A percentile compares a stretch with the other conserved stretches of the same genome.
phyloP scores from a whole-genome alignment of 2,888 invertebrate species.

The Caenorhabditis sp. region DNA sequence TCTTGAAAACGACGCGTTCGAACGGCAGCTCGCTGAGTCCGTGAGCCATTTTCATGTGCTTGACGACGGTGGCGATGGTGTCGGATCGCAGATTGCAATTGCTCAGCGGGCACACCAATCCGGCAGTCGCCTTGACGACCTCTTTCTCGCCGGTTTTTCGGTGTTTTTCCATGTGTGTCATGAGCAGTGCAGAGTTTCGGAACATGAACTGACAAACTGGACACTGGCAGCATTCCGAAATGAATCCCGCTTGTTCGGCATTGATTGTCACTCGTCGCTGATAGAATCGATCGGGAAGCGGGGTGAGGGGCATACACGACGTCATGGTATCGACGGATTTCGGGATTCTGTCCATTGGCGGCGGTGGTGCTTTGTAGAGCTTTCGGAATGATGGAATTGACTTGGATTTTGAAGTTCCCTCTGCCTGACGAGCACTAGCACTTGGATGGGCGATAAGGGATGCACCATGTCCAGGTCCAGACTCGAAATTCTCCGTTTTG shows the following conservation, averaged over 20 bases:
- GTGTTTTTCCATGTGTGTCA: constrained; percentile 20
- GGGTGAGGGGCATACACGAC: constrained; percentile 30
- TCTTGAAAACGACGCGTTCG: constrained; percentile 59
- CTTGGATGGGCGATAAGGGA: too few species aligned
- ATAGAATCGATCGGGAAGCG: constrained; percentile 35
- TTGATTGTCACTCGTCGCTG: constrained; percentile 8
- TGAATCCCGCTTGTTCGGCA: constrained; percentile 28
- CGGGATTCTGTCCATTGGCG: too few species aligned
- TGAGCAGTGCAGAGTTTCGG: not conserved
- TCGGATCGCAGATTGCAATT: constrained; percentile 55
- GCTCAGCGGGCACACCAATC: constrained; percentile 18
- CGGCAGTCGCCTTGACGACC: not conserved
- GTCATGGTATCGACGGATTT: too few species aligned
- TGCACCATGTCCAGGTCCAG: too few species aligned
- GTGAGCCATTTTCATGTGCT: constrained; percentile 61
- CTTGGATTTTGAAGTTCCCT: too few species aligned
- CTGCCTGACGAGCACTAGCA: too few species aligned
- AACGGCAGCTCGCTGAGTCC: constrained; percentile 37
- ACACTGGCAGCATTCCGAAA: constrained; percentile 20
- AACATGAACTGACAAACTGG: constrained; percentile 10
- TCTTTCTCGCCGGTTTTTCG: not conserved
- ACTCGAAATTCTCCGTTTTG: too few species aligned
- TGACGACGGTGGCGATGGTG: constrained; percentile 53
- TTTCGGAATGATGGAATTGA: too few species aligned
- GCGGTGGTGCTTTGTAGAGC: too few species aligned